phyloP scores from a whole-genome alignment of 2,113 vertebrate genomes.

The Arizona elegans region DNA sequence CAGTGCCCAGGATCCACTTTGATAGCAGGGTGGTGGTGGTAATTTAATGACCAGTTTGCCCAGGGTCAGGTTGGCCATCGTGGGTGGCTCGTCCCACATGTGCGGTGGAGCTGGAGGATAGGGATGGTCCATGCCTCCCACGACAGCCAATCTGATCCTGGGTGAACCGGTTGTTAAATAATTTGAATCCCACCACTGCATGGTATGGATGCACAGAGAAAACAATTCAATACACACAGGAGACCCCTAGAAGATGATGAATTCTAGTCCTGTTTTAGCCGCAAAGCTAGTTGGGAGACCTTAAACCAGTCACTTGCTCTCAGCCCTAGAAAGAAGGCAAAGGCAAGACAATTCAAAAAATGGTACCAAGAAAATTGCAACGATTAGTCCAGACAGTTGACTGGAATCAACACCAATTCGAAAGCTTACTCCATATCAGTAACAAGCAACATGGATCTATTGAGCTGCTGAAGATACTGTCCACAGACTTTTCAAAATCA shows the following conservation, averaged over 20 bases:
- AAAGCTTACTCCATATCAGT: neutral
- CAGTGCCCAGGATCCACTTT: no score
- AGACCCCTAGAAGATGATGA: neutral
- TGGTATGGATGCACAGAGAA: neutral
- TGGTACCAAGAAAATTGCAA: neutral
- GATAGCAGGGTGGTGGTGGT: no score
- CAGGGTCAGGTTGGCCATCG: no score
- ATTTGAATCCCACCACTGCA: no score
- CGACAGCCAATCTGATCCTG: no score
- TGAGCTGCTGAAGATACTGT: constrained; percentile 20
- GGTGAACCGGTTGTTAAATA: no score
- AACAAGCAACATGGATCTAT: neutral
- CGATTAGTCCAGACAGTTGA: neutral
- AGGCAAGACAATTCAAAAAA: neutral
- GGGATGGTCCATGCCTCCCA: no score
- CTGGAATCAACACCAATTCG: neutral
- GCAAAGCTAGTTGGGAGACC: neutral
- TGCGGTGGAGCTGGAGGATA: no score
- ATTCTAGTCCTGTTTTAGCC: neutral
- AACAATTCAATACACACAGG: neutral
- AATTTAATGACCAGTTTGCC: no score
- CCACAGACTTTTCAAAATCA: constrained; percentile 50
- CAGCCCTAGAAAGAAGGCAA: neutral
- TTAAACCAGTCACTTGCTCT: neutral
- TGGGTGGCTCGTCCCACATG: no score